phyloP scores from a whole-genome alignment of 2,888 invertebrate species.

The Cephus pulcher region DNA sequence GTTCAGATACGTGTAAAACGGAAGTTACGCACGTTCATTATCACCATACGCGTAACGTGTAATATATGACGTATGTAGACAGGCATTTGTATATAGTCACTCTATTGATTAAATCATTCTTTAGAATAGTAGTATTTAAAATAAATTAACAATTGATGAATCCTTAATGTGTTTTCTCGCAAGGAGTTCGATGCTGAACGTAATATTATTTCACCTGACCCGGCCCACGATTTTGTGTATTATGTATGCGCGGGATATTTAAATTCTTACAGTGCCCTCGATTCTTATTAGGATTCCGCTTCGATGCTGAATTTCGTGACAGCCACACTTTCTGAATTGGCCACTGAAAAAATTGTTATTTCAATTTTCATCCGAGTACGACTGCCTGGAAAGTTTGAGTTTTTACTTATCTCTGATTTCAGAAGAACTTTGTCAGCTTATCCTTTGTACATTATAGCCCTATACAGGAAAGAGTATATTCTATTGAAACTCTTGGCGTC shows the following conservation, averaged over 20 bases:
- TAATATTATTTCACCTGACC: not conserved
- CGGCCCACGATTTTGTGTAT: not conserved
- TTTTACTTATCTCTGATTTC: not conserved
- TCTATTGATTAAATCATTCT: not conserved
- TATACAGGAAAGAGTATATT: not conserved
- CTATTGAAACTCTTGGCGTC: not conserved
- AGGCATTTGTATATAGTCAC: not conserved
- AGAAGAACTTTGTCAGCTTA: not conserved
- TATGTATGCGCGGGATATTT: not conserved
- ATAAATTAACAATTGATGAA: not conserved
- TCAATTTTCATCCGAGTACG: not conserved
- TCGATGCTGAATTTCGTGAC: not conserved
- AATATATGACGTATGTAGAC: not conserved
- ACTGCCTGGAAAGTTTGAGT: not conserved
- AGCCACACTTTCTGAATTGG: not conserved
- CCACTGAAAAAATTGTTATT: not conserved
- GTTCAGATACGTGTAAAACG: not conserved
- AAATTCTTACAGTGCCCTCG: not conserved
- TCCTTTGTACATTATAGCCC: not conserved
- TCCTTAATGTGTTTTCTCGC: not conserved
- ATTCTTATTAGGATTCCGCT: not conserved
- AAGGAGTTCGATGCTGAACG: not conserved
- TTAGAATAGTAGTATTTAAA: not conserved
- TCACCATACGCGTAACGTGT: not conserved
- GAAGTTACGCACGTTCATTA: not conserved